Conservation (phyloP, 2,113 vertebrate species). For the Columbina picui region DNA sequence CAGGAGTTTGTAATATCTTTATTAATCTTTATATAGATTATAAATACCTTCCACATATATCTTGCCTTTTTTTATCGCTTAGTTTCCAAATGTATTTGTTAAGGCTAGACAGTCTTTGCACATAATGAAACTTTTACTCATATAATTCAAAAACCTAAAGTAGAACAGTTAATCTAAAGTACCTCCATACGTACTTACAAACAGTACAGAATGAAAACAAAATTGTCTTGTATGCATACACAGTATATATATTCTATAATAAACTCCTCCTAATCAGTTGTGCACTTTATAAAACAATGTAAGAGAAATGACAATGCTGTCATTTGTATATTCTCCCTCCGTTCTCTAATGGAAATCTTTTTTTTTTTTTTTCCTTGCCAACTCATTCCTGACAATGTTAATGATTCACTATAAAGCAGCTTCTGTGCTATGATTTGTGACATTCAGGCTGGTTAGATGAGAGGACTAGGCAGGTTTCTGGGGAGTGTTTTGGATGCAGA, state of each 20-base stretch:
- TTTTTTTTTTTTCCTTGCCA: slow-evolving; percentile 83
- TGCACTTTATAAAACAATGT: slow-evolving; percentile 78
- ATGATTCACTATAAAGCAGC: slow-evolving; percentile 96
- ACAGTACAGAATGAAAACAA: slow-evolving; percentile 59
- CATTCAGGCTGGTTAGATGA: slow-evolving; percentile 90
- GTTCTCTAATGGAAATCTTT: slow-evolving; percentile 83
- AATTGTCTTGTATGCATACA: slow-evolving; percentile 66
- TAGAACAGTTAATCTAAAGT: slow-evolving; percentile 29
- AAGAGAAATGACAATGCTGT: slow-evolving; percentile 78
- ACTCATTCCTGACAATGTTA: slow-evolving; percentile 98
- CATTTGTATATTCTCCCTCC: slow-evolving; percentile 81
- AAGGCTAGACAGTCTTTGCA: background rate
- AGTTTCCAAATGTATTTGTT: background rate
- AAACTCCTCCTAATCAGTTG: slow-evolving; percentile 78
- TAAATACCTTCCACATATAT: background rate
- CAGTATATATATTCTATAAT: slow-evolving; percentile 62
- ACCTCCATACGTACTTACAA: slow-evolving; percentile 23
- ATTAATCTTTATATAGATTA: slow-evolving; percentile 37
- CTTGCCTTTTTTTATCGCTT: background rate
- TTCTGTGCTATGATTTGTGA: slow-evolving; percentile 95
- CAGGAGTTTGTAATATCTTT: background rate
- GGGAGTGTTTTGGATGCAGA: slow-evolving; percentile 95
- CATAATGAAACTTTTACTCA: slow-evolving; percentile 32
- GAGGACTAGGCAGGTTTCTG: slow-evolving; percentile 93
- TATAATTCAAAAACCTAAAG: slow-evolving; percentile 38